Evolutionary conservation across 2,888 invertebrate species (phyloP).

Genomic region (Phyto melanocephala): DNA sequence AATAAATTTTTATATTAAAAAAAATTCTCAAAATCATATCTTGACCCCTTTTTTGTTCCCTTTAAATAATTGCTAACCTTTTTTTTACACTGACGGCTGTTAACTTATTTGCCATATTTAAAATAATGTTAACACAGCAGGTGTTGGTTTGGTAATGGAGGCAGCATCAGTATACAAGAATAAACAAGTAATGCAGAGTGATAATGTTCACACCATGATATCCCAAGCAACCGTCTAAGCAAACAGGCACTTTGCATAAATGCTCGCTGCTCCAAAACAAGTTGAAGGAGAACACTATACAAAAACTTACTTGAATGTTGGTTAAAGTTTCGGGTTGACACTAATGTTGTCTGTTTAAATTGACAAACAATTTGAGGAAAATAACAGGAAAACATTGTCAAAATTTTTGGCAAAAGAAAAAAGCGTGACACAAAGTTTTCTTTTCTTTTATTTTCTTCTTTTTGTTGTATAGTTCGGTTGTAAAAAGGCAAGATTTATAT

Average conservation of each 20-base stretch:
- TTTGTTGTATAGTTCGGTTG: conserved; percentile 29
- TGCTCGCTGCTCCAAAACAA: neutral
- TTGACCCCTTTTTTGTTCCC: conserved; percentile 10
- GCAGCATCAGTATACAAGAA: neutral
- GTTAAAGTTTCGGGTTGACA: conserved; percentile 50
- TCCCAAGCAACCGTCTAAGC: conserved; percentile 3
- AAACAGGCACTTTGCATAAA: conserved; percentile 33
- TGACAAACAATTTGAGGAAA: conserved; percentile 55
- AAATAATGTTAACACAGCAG: conserved; percentile 62
- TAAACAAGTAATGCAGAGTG: conserved; percentile 29
- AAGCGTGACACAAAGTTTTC: conserved; percentile 57
- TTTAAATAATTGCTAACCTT: conserved; percentile 18
- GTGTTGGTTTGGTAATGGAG: conserved; percentile 35
- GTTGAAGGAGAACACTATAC: neutral
- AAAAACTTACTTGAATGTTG: neutral
- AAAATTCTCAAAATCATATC: neutral
- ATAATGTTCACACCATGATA: conserved; percentile 64
- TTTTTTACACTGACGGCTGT: neutral
- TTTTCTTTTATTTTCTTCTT: neutral
- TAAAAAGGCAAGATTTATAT: conserved; percentile 56
- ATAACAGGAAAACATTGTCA: neutral
- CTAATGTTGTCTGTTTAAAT: conserved; percentile 47
- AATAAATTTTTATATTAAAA: conserved; percentile 48
- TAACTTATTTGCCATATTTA: conserved; percentile 56
- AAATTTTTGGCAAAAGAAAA: conserved; percentile 51